Base-by-base conservation (phyloP, 1,140 invertebrate species). In the Trichoplusia ni region DNA sequence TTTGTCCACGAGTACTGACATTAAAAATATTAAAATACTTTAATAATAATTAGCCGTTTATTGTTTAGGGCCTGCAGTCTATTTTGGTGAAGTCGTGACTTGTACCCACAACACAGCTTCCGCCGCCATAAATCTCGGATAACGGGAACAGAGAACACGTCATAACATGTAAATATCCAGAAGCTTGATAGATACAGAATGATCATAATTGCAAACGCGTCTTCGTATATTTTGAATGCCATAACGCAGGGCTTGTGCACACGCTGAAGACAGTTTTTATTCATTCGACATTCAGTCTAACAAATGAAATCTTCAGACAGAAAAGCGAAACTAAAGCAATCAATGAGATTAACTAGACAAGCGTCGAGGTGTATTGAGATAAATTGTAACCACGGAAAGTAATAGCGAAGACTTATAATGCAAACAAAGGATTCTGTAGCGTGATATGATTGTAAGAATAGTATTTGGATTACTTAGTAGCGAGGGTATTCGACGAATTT, bases 91-190 rank as follows among this genome's bases (percentile, higher is more conserved):
- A 44, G 38, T 42, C 35, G 53, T 42, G 25, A 38, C 51, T 37
- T 38, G 33, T 33, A 14, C 46, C 46, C 25, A 44, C 54, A 44
- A 44, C 54, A 42, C 54, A 42, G 54, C 38, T 58, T 44, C 38
- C 38, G 38, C 23, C 27, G 40, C 29, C 42, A 60, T 60, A 47
- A 59, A 60, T 60, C 56, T 60, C 42, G 29, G 18, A 46, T 60
- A 60, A 47, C 56, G 56, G 42, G 40, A 60, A 47, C 56, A 13
- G 42, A 31, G 29, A 31, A 35, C 54, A 58, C 56, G 56, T 60
- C 56, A 46, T 42, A 44, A 60, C 29, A 47, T 60, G 42, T 47
- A 47, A 60, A 60, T 47, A 46, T 25, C 14, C 40, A 5, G n/a
- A 44, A 44, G 38, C 8, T 31, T 44, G 35, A 56, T 56, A 27